Evolutionary conservation across 1,140 invertebrate genomes (phyloP), one percentile per base, ranked within the genome.

Genomic region (Hydropsyche tenuis): DNA sequence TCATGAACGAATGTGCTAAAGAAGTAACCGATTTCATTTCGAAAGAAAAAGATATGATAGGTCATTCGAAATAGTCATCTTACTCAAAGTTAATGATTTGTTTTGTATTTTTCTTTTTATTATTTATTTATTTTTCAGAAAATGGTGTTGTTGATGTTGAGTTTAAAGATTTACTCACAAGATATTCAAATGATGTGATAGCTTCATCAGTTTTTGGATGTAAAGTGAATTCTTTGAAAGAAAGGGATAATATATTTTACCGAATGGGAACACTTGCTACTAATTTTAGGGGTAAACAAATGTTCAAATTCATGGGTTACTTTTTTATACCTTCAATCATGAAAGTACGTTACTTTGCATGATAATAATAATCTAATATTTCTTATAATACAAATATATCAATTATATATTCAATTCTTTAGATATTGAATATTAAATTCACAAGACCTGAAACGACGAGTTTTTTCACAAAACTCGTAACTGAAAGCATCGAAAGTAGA

Each of bases 131-230:
- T 4, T 25, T 20, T 65, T 14, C 16, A 70, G 68, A 27, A 18
- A 60, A 51, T 20, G 37, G 22, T 5, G 14, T 70, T 0, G 11
- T 56, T 18, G 48, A 56, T 25, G 30, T 70, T 16, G 83, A 87
- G 16, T 72, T 86, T 43, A 85, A 84, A 73, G 82, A 86, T 14
- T 53, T 79, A 0, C 82, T 82, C 62, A 81, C 80, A 2, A 80
- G 82, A 73, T 81, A 82, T 27, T 82, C 85, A 0, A 83, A 84
- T 73, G 87, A 88, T 66, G 79, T 86, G 1, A 88, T 88, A 63
- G 86, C 86, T 0, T 82, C 80, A 0, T 82, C 81, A 3, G 85
- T 85, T 0, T 87, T 87, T 72, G 87, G 87, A 0, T 75, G 87
- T 0, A 78, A 83, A n/a, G 80, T 84, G 12, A 81, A 86, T 75